Base-by-base conservation (phyloP, 2,113 vertebrate species). In the Carollia perspicillata region DNA sequence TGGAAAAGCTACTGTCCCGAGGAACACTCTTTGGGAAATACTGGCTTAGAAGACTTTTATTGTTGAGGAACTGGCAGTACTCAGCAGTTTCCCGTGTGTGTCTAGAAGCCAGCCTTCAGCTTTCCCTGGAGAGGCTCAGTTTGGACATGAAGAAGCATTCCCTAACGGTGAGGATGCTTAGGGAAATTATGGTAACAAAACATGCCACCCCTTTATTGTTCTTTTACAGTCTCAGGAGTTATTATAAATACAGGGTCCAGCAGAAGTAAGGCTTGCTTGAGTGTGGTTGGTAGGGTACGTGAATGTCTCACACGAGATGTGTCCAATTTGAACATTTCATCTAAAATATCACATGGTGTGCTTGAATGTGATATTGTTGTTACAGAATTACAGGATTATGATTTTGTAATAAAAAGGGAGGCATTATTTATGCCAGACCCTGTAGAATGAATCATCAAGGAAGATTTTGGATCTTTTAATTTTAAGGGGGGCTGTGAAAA, bases 401-500 rank as follows among this genome's bases (percentile, higher is more conserved):
- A 60, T 60, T 60, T 60, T 60, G 23, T 60, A 28, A 60, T 60
- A 60, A 60, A 60, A 23, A 7, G 53, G 55, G 26, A 8, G 55
- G 22, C 55, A 26, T 60, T 60, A 60, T 28, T 60, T 60, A 23
- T 60, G 26, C 58, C 58, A 17, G 9, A 60, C 58, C 23, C 58
- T 60, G 10, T 60, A 88, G 94, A 60, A 83, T 47, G 72, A 94
- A 37, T 88, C 89, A 72, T 74, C 68, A 90, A 81, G 66, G 77
- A 93, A 90, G 65, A 74, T 68, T 37, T 71, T 66, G 68, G 74
- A 89, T 89, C 90, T 95, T 88, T 96, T 95, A 90, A 51, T 96
- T 95, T 92, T 81, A 85, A 95, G 58, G 69, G 49, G 68, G 44
- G 22, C 83, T 97, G 97, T 97, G 94, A 93, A 96, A 94, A 80